A percentile compares a stretch with the other conserved stretches of the same genome.
Conservation (phyloP, 2,888 invertebrate genomes). For the Chrysomela aeneicollis region DNA sequence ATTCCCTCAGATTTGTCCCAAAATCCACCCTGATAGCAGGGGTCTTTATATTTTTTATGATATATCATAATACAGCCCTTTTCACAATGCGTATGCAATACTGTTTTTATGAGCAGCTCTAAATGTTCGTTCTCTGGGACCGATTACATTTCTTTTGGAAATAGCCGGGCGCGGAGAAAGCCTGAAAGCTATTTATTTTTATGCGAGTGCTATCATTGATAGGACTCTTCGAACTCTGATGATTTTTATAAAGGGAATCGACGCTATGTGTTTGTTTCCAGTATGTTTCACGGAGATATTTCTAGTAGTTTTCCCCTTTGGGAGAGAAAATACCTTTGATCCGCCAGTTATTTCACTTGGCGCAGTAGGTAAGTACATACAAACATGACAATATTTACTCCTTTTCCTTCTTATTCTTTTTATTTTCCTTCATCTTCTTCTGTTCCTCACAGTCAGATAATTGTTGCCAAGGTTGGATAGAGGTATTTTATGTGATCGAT, state of each 20-base stretch:
- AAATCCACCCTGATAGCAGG: conserved; percentile 55
- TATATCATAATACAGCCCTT: conserved; percentile 59
- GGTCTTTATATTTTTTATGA: conserved; percentile 60
- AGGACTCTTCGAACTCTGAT: conserved; percentile 53
- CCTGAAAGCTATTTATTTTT: conserved; percentile 62
- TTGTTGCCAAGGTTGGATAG: too few relatives aligned
- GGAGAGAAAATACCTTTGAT: too few relatives aligned
- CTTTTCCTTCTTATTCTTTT: too few relatives aligned
- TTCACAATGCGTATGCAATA: conserved; percentile 61
- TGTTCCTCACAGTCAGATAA: too few relatives aligned
- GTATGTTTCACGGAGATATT: not conserved
- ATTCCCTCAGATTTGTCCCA: conserved; percentile 55
- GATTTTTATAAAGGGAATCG: conserved; percentile 52
- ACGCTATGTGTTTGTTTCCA: conserved; percentile 8
- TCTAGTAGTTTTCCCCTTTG: not conserved
- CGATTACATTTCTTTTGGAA: conserved; percentile 55
- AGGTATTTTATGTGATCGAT: too few relatives aligned
- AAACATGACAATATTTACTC: too few relatives aligned
- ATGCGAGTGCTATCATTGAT: conserved; percentile 63
- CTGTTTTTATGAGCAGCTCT: conserved; percentile 59
- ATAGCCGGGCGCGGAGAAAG: conserved; percentile 47
- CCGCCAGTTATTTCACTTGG: too few relatives aligned
- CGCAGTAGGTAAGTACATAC: too few relatives aligned
- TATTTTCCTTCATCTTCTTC: too few relatives aligned
- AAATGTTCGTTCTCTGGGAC: conserved; percentile 51